Evolutionary conservation across 2,113 vertebrate species (phyloP).

Genomic region (Notechis scutatus): DNA sequence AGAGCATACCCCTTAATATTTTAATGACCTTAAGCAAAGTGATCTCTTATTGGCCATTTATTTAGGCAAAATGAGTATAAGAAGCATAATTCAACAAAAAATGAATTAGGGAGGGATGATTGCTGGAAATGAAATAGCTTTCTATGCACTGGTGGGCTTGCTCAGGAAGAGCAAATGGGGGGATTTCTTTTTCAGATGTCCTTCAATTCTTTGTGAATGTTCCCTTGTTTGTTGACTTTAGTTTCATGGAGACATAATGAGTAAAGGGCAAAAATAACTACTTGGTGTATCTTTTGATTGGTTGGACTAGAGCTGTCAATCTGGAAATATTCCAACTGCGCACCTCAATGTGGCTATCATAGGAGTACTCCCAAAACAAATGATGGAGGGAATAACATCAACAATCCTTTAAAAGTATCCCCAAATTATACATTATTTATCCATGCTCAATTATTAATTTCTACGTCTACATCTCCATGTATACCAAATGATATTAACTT

Average conservation of each 20-base stretch:
- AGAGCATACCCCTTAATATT: constrained; percentile 75
- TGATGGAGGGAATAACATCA: neutral
- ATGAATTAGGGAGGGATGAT: neutral
- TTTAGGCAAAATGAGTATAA: neutral
- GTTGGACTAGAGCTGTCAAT: neutral
- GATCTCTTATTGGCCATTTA: constrained; percentile 27
- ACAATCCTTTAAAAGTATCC: neutral
- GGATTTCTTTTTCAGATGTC: neutral
- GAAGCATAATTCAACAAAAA: neutral
- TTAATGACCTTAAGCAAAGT: constrained; percentile 80
- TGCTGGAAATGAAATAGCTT: neutral
- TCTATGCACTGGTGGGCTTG: neutral
- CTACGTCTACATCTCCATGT: neutral
- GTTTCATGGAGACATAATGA: neutral
- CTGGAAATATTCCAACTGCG: neutral
- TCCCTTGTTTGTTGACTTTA: neutral
- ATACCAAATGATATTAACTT: neutral
- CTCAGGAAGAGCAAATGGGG: neutral
- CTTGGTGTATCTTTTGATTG: neutral
- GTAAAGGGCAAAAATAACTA: neutral
- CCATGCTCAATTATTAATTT: neutral
- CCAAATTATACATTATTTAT: neutral
- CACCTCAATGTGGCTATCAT: neutral
- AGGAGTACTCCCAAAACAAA: neutral
- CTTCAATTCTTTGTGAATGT: neutral